Evolutionary conservation across 2,888 invertebrate genomes (phyloP).

Genomic region (Bellardia bayeri): DNA sequence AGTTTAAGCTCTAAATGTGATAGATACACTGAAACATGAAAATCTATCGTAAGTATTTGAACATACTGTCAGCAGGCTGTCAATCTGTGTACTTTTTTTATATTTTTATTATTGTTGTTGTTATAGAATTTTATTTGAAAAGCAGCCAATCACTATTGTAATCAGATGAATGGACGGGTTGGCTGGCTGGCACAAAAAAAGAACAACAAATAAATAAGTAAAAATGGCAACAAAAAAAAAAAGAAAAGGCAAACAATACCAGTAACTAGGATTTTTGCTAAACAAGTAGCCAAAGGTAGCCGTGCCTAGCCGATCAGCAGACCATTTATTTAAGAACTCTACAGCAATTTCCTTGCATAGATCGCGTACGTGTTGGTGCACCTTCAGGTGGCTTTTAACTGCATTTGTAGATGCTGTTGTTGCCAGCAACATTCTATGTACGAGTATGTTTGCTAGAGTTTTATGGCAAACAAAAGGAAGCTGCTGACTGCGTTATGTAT

Average conservation of each 20-base stretch:
- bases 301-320: constrained; percentile 48
- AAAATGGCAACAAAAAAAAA: neutral
- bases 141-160: constrained; percentile 67
- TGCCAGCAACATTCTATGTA: neutral
- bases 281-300: constrained; percentile 67
- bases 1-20: constrained; percentile 10
- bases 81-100: constrained; percentile 43
- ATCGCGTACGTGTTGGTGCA: constrained; percentile 64
- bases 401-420: constrained; percentile 25
- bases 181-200: neutral
- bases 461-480: constrained; percentile 56
- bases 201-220: neutral
- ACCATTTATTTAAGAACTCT: constrained; percentile 38
- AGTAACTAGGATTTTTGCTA: constrained; percentile 47
- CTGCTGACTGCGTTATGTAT: constrained; percentile 61
- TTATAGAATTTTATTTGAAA: constrained; percentile 55
- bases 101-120: neutral
- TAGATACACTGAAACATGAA: constrained; percentile 55
- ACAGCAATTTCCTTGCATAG: constrained; percentile 48
- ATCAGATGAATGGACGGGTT: constrained; percentile 63
- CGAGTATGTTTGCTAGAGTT: neutral
- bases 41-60: constrained; percentile 50
- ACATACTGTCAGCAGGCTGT: constrained; percentile 67
- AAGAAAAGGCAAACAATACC: constrained; percentile 31
- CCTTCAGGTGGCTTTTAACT: constrained; percentile 62